Conservation (phyloP, 2,113 vertebrate species). For the Sebastes fasciatus region DNA sequence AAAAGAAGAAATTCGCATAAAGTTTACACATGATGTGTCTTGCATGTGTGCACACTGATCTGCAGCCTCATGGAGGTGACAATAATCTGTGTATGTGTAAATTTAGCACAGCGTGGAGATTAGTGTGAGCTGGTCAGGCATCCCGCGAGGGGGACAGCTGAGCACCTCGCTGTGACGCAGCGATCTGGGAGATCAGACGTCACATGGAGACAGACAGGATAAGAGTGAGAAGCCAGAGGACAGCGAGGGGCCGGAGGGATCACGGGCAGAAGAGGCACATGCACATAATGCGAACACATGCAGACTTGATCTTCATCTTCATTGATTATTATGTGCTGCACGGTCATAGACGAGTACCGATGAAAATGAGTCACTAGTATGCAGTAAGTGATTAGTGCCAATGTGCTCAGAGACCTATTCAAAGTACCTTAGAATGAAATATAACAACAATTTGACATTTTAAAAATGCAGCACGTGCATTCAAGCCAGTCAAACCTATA, state of each 20-base stretch:
- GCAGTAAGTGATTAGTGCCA: background rate
- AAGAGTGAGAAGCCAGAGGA: constrained; percentile 48
- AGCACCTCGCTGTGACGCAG: constrained; percentile 67
- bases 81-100: constrained; percentile 62
- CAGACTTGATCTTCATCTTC: background rate
- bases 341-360: background rate
- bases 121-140: constrained; percentile 70
- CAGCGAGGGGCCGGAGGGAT: constrained; percentile 14
- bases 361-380: background rate
- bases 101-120: constrained; percentile 71
- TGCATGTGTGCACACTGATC: constrained; percentile 28
- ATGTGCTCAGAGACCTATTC: background rate
- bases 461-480: background rate
- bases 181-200: constrained; percentile 70
- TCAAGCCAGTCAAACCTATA: background rate
- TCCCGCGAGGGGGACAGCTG: constrained; percentile 62
- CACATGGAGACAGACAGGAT: constrained; percentile 73
- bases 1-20: background rate
- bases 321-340: background rate
- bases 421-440: background rate
- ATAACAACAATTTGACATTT: background rate
- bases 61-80: constrained; percentile 41
- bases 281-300: background rate
- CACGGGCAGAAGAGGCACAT: background rate
- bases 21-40: constrained; percentile 12